These are phyloP conservation scores for Tachysurus fulvidraco DNA, from an alignment of 2,113 vertebrate species.

Conservation along the genomic window DNA sequence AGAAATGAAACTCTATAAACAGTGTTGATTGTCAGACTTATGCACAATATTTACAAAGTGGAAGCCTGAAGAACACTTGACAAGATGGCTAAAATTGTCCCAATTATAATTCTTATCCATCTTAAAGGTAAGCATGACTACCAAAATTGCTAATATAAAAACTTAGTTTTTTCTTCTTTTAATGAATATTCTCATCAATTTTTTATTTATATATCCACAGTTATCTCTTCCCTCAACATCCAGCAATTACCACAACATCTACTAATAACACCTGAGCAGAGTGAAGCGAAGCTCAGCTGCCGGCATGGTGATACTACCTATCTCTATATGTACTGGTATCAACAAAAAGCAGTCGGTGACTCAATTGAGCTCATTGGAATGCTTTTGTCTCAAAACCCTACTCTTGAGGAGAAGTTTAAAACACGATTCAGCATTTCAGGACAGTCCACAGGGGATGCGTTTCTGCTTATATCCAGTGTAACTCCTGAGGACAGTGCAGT, in stretches of 20 bases:
- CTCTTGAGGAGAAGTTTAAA: conserved; percentile 18
- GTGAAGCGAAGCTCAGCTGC: too few relatives aligned
- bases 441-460: conserved; percentile 28
- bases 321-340: too few relatives aligned
- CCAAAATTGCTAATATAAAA: too few relatives aligned
- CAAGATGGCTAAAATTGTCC: background rate
- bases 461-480: conserved; percentile 41
- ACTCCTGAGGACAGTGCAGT: conserved; percentile 36
- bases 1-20: background rate
- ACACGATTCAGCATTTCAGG: conserved; percentile 34
- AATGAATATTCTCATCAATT: too few relatives aligned
- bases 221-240: too few relatives aligned
- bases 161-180: too few relatives aligned
- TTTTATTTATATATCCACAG: too few relatives aligned
- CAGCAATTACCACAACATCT: too few relatives aligned
- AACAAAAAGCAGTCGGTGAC: too few relatives aligned
- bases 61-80: too few relatives aligned
- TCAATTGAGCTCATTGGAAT: conserved; percentile 41
- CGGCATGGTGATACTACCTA: too few relatives aligned
- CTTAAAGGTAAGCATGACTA: background rate
- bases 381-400: conserved; percentile 11
- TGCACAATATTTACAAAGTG: background rate
- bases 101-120: background rate
- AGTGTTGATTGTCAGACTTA: background rate
- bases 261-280: too few relatives aligned